Percentiles rank a stretch among this genome's conserved stretches.
Conservation (phyloP, 2,888 invertebrate species). For the Gerosis bhagava region DNA sequence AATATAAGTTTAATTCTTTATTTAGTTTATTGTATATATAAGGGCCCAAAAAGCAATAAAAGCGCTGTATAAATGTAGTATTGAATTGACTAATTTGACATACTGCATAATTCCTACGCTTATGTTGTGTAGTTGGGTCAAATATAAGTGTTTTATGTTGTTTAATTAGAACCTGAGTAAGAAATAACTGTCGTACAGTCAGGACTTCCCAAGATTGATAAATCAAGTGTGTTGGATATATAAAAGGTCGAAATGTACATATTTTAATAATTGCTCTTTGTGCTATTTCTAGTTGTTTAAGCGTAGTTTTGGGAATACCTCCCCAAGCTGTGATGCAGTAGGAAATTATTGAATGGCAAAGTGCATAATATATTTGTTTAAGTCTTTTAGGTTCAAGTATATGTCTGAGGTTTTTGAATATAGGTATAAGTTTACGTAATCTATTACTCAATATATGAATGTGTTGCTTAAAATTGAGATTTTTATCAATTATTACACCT, state of each 20-base stretch:
- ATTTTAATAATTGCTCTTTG: slow-evolving; percentile 3
- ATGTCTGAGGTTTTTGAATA: too few species aligned
- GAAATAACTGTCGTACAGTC: slow-evolving; percentile 3
- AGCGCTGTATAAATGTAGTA: too few species aligned
- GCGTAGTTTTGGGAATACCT: neutral
- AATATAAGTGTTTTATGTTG: too few species aligned
- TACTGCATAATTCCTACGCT: too few species aligned
- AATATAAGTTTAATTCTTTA: too few species aligned
- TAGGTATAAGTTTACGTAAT: too few species aligned
- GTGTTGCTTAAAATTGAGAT: neutral
- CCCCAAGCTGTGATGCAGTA: slow-evolving; percentile 2
- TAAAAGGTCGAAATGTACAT: neutral
- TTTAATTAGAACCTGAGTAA: too few species aligned
- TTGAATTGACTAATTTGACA: too few species aligned
- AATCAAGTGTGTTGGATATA: neutral
- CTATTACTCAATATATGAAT: too few species aligned
- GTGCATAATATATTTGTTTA: neutral
- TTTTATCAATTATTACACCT: neutral
- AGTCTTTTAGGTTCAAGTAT: neutral
- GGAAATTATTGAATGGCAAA: neutral
- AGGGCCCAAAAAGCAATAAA: too few species aligned
- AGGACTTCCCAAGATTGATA: neutral
- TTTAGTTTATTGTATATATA: too few species aligned
- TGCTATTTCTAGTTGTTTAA: neutral
- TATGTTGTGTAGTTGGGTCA: too few species aligned